Conservation (phyloP, 2,113 vertebrate species). For the Cavia aperea region DNA sequence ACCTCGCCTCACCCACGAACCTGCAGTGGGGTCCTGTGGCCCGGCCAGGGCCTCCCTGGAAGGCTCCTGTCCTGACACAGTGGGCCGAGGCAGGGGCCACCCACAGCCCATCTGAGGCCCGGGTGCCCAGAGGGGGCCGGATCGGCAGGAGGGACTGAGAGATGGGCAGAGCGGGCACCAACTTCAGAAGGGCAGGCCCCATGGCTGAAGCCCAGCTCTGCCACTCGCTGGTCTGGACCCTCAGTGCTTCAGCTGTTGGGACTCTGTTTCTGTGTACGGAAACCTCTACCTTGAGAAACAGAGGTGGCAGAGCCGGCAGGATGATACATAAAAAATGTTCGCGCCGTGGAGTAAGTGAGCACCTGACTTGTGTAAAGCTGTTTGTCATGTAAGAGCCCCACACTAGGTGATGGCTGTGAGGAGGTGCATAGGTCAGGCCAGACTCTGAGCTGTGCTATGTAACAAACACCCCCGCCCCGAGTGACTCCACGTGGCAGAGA, state of each 20-base stretch:
- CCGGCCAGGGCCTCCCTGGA: neutral
- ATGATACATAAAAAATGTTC: accelerated
- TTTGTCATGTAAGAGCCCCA: neutral
- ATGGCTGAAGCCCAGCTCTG: accelerated
- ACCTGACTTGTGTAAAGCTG: neutral
- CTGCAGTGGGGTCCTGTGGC: accelerated
- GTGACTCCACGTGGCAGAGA: neutral
- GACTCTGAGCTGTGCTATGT: neutral
- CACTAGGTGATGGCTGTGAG: neutral
- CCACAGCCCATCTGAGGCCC: neutral
- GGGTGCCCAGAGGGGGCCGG: neutral
- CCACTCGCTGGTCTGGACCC: neutral
- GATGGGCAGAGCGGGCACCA: accelerated
- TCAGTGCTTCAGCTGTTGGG: neutral
- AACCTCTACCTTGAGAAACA: neutral
- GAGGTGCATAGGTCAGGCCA: accelerated
- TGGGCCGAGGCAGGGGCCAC: neutral
- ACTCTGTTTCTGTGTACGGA: neutral
- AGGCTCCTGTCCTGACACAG: accelerated
- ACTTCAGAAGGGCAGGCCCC: neutral
- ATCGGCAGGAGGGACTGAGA: accelerated
- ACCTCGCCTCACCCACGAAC: accelerated
- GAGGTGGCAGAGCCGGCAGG: neutral
- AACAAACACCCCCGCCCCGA: neutral
- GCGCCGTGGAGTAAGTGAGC: neutral